These are phyloP conservation scores for Montipora sp. DNA, from an alignment of 64 coral and sea anemone genomes.

Conservation along the genomic window DNA sequence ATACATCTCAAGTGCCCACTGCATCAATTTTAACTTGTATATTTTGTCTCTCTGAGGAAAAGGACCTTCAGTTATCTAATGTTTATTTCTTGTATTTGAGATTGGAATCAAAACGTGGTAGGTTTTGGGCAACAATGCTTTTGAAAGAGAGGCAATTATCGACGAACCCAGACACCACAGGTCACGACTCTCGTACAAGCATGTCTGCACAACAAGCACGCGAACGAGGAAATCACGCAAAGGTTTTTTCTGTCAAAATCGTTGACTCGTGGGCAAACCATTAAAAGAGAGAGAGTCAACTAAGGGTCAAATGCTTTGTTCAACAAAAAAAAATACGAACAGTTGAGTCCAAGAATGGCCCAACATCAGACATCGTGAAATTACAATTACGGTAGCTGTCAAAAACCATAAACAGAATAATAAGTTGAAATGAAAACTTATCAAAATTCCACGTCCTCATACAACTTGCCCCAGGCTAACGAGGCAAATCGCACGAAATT, in stretches of 20 bases:
- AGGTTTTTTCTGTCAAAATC: background rate
- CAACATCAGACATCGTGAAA: background rate
- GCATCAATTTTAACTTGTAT: background rate
- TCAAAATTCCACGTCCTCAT: slow-evolving; percentile 22
- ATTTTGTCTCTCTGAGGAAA: background rate
- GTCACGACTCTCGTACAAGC: slow-evolving; percentile 3
- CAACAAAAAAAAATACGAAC: background rate
- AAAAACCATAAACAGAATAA: slow-evolving; percentile 15
- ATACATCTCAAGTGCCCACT: background rate
- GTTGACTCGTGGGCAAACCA: background rate
- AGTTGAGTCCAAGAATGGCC: background rate
- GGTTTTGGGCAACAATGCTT: background rate
- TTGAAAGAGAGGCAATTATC: slow-evolving; percentile 43
- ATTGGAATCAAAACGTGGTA: slow-evolving; percentile 16
- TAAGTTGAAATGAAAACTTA: slow-evolving; percentile 25
- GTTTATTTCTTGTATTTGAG: background rate
- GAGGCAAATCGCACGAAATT: slow-evolving; percentile 28
- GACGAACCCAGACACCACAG: background rate
- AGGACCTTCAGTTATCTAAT: background rate
- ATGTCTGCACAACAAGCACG: slow-evolving; percentile 26
- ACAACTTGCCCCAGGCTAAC: slow-evolving; percentile 7
- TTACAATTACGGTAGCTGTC: slow-evolving; percentile 25
- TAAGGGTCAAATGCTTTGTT: background rate
- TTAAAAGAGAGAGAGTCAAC: background rate
- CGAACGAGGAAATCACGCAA: slow-evolving; percentile 29